phyloP scores from a whole-genome alignment of 2,888 invertebrate genomes.

The Palloptera scutellata region DNA sequence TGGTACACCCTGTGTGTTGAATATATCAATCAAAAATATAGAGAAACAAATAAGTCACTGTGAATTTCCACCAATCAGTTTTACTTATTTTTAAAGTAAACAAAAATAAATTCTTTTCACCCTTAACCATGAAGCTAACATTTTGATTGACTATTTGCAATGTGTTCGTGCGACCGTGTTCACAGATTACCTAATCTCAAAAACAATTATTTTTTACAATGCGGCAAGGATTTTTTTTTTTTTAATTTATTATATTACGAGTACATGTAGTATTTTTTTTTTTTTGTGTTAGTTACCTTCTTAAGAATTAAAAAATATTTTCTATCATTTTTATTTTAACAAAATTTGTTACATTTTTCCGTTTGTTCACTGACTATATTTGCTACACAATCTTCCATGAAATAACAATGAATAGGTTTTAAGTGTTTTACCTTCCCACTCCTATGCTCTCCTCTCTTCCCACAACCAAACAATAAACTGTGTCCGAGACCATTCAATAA shows the following conservation, averaged over 20 bases:
- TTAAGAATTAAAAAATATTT: background rate
- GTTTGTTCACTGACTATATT: background rate
- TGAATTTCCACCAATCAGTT: no score
- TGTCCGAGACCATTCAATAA: conserved; percentile 24
- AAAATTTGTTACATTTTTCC: background rate
- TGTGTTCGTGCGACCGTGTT: background rate
- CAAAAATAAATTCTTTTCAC: no score
- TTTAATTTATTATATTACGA: background rate
- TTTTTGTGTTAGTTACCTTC: background rate
- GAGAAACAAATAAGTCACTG: no score
- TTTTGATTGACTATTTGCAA: background rate
- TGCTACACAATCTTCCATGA: conserved; percentile 9
- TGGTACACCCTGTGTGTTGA: no score
- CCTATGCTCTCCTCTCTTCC: background rate
- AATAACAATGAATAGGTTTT: conserved; percentile 22
- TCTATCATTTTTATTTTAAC: background rate
- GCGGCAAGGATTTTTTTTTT: background rate
- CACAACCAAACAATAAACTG: background rate
- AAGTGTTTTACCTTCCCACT: background rate
- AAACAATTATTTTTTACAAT: background rate
- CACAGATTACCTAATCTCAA: background rate
- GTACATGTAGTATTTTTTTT: background rate
- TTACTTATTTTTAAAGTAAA: no score
- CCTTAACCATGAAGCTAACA: background rate
- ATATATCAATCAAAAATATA: no score